phyloP scores from a whole-genome alignment of 2,113 vertebrate genomes.

The Malurus alboscapulatus region DNA sequence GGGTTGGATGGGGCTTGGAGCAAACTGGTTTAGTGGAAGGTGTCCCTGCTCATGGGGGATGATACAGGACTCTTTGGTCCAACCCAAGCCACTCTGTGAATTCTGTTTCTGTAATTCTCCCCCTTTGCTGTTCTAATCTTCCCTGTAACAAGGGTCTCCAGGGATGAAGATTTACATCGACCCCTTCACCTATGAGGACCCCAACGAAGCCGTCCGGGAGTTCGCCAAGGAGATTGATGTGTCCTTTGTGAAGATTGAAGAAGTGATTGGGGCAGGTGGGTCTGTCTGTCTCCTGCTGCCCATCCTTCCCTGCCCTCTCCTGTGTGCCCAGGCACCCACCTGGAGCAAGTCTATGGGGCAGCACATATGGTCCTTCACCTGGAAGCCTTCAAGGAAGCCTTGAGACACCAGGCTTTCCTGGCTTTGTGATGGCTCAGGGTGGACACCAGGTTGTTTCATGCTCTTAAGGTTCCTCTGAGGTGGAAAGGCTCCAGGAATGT shows the following conservation, averaged over 20 bases:
- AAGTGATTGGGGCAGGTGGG: conserved; percentile 98
- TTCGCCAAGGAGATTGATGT: conserved; percentile 99
- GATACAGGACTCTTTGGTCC: neutral
- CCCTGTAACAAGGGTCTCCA: conserved; percentile 84
- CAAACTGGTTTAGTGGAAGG: neutral
- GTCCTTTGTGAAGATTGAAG: conserved; percentile 98
- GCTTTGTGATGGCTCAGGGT: neutral
- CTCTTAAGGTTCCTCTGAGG: neutral
- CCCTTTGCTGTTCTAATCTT: conserved; percentile 7
- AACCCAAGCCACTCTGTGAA: neutral
- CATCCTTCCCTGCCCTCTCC: neutral
- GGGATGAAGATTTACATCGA: conserved; percentile 99
- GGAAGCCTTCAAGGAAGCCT: neutral
- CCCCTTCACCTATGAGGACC: conserved; percentile 98
- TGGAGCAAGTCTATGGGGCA: neutral
- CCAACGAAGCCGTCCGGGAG: conserved; percentile 95
- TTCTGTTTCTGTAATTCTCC: neutral
- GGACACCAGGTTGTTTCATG: neutral
- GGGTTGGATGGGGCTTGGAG: neutral
- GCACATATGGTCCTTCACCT: fast-evolving
- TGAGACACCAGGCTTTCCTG: neutral
- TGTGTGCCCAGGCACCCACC: neutral
- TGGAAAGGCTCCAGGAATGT: neutral
- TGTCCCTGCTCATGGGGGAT: neutral
- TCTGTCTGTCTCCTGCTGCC: neutral